These are phyloP conservation scores for Champsocephalus gunnari DNA, from an alignment of 2,797 vertebrate genomes.

Conservation along the genomic window DNA sequence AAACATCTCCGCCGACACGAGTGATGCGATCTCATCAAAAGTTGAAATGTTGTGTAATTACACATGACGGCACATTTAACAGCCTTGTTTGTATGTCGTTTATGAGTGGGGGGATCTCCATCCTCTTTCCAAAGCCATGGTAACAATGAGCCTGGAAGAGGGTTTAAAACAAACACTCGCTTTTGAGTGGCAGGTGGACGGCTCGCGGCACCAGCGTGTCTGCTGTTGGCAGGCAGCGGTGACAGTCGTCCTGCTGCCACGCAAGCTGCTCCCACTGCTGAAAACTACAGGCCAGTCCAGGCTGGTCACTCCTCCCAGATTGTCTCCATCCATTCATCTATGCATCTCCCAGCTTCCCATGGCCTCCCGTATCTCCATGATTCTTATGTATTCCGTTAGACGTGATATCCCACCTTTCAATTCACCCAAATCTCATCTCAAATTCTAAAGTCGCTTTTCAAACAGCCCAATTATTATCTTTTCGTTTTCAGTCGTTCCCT, in stretches of 20 bases:
- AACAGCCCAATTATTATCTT: neutral
- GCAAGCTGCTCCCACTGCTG: slow-evolving; percentile 82
- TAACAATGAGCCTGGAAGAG: slow-evolving; percentile 42
- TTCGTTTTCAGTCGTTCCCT: slow-evolving; percentile 19
- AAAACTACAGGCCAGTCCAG: slow-evolving; percentile 47
- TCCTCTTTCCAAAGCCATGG: slow-evolving; percentile 5
- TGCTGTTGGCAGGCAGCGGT: slow-evolving; percentile 77
- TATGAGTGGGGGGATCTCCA: slow-evolving; percentile 2
- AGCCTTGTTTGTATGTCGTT: neutral
- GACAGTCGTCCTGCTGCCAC: slow-evolving; percentile 82
- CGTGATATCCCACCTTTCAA: neutral
- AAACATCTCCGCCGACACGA: too few relatives aligned
- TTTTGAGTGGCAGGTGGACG: slow-evolving; percentile 81
- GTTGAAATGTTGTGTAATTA: neutral
- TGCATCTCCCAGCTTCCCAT: slow-evolving; percentile 1
- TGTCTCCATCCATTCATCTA: slow-evolving; percentile 27
- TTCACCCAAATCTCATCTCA: slow-evolving; percentile 14
- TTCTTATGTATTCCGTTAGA: neutral
- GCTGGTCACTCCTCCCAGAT: slow-evolving; percentile 50
- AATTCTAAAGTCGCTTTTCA: too few relatives aligned
- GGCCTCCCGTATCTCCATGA: neutral
- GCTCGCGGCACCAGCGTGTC: slow-evolving; percentile 64
- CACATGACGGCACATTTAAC: neutral
- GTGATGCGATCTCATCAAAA: too few relatives aligned
- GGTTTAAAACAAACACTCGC: slow-evolving; percentile 38